phyloP scores from a whole-genome alignment of 2,113 vertebrate species.

The Mirounga angustirostris region DNA sequence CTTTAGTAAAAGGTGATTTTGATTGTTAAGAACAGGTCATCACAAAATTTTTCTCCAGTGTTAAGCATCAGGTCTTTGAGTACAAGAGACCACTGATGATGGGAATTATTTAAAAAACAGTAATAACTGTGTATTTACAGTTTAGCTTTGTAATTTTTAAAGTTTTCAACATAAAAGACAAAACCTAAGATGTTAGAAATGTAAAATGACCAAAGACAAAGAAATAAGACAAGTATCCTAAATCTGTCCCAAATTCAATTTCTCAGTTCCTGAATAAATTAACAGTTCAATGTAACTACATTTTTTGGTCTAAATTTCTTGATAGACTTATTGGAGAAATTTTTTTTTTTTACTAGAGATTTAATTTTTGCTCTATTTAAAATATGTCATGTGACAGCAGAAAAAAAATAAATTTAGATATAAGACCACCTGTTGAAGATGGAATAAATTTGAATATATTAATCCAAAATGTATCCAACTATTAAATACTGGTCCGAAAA shows the following conservation, averaged over 20 bases:
- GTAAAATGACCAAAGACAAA: slow-evolving; percentile 19
- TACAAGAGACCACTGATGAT: background rate
- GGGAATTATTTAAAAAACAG: background rate
- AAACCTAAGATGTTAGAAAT: slow-evolving; percentile 43
- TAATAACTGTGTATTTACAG: background rate
- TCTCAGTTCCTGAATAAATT: background rate
- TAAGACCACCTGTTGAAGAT: background rate
- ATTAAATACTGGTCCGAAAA: background rate
- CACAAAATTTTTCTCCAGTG: background rate
- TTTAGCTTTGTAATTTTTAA: slow-evolving; percentile 10
- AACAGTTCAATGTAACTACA: background rate
- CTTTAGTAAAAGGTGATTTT: slow-evolving; percentile 22
- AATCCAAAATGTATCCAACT: slow-evolving; percentile 4
- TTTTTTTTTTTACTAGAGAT: background rate
- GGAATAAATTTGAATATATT: background rate
- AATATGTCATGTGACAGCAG: background rate
- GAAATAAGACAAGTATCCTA: slow-evolving; percentile 1
- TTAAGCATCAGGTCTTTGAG: background rate
- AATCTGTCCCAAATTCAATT: background rate
- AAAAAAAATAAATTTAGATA: background rate
- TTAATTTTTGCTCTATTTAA: slow-evolving; percentile 26
- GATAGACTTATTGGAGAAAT: background rate
- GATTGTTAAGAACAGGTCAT: background rate
- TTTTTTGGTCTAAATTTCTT: background rate
- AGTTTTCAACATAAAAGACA: slow-evolving; percentile 33